phyloP scores from a whole-genome alignment of 2,113 vertebrate genomes.

The Scytalopus superciliaris region DNA sequence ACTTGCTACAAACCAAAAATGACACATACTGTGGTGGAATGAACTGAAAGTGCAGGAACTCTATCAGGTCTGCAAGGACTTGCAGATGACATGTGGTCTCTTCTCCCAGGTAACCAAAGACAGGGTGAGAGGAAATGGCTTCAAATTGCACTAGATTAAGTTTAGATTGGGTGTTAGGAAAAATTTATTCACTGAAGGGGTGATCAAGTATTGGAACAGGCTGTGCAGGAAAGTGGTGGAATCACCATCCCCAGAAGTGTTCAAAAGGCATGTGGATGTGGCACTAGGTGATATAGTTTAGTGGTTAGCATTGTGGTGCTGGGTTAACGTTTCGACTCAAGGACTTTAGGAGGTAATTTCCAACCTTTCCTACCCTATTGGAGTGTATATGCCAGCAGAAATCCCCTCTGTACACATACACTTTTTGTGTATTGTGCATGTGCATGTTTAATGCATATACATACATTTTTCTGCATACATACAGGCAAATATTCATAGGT shows the following conservation, averaged over 20 bases:
- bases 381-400: neutral
- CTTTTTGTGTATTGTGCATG: neutral
- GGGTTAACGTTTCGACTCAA: accelerated
- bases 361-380: neutral
- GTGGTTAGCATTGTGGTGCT: neutral
- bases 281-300: neutral
- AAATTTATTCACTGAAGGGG: neutral
- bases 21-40: accelerated
- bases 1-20: neutral
- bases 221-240: neutral
- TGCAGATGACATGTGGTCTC: neutral
- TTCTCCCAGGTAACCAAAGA: neutral
- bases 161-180: neutral
- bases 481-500: neutral
- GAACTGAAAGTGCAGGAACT: neutral
- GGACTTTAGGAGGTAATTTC: neutral
- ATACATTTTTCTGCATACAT: neutral
- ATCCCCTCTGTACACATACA: neutral
- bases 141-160: accelerated
- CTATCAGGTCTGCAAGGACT: neutral
- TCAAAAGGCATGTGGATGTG: neutral
- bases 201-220: neutral
- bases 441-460: neutral
- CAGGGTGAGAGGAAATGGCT: neutral
- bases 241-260: neutral